Conservation (phyloP, 2,797 vertebrate species). For the Periparus ater region DNA sequence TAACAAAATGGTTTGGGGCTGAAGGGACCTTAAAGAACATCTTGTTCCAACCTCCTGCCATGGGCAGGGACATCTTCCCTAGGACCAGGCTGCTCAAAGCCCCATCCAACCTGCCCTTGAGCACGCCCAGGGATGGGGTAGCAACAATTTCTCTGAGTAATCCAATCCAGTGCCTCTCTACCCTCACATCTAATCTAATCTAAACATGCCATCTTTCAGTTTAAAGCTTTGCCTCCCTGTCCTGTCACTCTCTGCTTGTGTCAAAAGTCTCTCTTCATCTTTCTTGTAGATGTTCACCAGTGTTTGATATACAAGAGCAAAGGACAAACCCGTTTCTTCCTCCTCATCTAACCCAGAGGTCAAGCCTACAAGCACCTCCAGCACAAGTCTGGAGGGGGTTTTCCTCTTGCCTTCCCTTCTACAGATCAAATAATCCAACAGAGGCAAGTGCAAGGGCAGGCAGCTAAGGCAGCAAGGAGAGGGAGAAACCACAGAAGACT, state of each 20-base stretch:
- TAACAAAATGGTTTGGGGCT: not conserved
- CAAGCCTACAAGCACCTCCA: not conserved
- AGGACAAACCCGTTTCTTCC: not conserved
- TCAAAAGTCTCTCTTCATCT: not conserved
- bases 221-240: not conserved
- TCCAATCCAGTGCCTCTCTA: not conserved
- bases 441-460: not conserved
- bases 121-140: not conserved
- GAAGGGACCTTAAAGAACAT: not conserved
- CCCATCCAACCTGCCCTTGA: not conserved
- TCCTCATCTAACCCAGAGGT: not conserved
- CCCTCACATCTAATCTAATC: not conserved
- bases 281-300: not conserved
- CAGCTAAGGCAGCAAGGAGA: not conserved
- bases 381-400: not conserved
- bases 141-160: not conserved
- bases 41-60: not conserved
- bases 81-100: not conserved
- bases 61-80: not conserved
- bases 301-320: not conserved
- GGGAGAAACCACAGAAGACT: not conserved
- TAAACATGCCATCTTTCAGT: not conserved
- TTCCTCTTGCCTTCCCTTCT: not conserved
- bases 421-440: not conserved
- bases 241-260: not conserved